Evolutionary conservation across 2,888 invertebrate genomes (phyloP), one percentile per base, ranked within the genome.

Genomic region (Brenthis hecate): DNA sequence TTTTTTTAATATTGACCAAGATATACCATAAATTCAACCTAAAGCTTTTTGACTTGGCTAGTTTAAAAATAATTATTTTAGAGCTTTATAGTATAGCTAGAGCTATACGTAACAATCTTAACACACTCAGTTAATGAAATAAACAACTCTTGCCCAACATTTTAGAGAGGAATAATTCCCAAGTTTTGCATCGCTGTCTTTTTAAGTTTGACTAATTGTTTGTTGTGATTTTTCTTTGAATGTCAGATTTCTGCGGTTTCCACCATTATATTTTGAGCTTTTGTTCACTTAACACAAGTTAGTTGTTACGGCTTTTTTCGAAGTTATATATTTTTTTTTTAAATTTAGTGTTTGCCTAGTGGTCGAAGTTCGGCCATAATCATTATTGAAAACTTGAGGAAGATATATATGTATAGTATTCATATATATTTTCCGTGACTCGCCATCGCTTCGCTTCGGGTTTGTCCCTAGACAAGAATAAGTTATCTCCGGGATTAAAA

Each of bases 171-270:
- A 73, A 75, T 74, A 75, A 75, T 74, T 72, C 69, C 55, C 60
- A 73, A 75, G 71, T 75, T 75, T 66, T 67, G 69, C 71, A 71
- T 70, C 65, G 69, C 73, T 74, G 73, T 72, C 73, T 73, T 72
- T 74, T 74, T 72, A 74, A 71, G 72, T 72, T 73, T 71, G 47
- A 55, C 66, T 65, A 62, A 73, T 71, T 73, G 73, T 71, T 71
- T 67, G 64, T 53, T 62, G 47, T 61, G 56, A 56, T 53, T 62
- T 28, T 28, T 13, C 48, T 66, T 50, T 48, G 19, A 36, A 55
- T 60, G 51, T 55, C 5, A 66, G 48, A 50, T 61, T 61, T 61
- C 48, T 50, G 36, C 8, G 5, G 14, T 4, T 8, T 36, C 13
- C 6, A 8, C 16, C 5, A 55, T 16, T 32, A 47, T 43, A 32